Percentiles rank a stretch among this genome's conserved stretches.
Evolutionary conservation across 2,113 vertebrate genomes (phyloP).

Genomic region (Jaculus jaculus): DNA sequence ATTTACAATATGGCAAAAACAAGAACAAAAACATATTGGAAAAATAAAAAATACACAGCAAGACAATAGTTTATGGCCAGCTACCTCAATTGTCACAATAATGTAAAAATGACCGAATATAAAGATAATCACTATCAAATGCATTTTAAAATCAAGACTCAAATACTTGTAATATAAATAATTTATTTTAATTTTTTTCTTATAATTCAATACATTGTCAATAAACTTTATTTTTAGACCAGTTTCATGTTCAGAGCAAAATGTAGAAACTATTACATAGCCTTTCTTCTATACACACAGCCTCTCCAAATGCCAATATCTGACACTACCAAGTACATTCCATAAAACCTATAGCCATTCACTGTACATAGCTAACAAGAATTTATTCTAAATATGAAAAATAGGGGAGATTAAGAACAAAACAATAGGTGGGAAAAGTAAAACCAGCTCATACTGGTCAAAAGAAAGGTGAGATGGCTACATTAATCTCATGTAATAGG

Average conservation of each 20-base stretch:
- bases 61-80: neutral
- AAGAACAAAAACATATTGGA: neutral
- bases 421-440: neutral
- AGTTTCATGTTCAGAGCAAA: too few relatives aligned
- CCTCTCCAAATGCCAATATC: too few relatives aligned
- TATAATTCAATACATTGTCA: too few relatives aligned
- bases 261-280: too few relatives aligned
- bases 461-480: neutral
- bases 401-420: too few relatives aligned
- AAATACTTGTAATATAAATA: neutral
- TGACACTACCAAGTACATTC: too few relatives aligned
- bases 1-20: neutral
- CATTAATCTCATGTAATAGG: neutral
- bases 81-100: neutral
- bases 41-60: neutral
- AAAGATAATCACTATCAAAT: neutral
- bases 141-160: neutral
- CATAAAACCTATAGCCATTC: too few relatives aligned
- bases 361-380: neutral
- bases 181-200: too few relatives aligned
- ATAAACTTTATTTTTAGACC: too few relatives aligned
- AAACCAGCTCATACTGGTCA: neutral
- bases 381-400: slow-evolving; percentile 18
- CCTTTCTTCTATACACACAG: too few relatives aligned
- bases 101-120: neutral